Base-by-base conservation (phyloP, 2,888 invertebrate genomes). In the Crossocerus cetratus region DNA sequence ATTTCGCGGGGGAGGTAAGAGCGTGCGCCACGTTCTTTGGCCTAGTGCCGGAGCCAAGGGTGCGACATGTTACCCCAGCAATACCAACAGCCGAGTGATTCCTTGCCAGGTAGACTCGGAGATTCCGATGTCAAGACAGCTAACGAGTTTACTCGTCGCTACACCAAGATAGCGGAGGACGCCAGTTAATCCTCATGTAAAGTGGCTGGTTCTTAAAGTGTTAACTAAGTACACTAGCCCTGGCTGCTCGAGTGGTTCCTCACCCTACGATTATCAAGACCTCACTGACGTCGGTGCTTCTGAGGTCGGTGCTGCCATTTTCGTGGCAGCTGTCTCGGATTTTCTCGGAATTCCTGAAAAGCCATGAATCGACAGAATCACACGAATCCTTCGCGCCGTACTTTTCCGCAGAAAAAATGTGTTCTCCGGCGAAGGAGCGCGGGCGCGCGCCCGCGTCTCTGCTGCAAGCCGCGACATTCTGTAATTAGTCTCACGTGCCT, bases 1-100 rank as follows among this genome's bases (percentile, higher is more conserved):
- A 87, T 87, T 86, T 85, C 78, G 81, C 83, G 75, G 75, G 74
- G 32, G 32, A 0, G 32, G 81, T 76, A 78, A 83, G 82, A 83
- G 82, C 82, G 83, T 83, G 23, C 4, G 80, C 77, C 77, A 82
- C 73, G 83, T 77, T 82, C 81, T 83, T 82, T 83, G 82, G 83
- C 83, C 82, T 82, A 83, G 82, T 83, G 70, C 82, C 81, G 81
- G 77, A 74, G 71, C 82, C 77, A 69, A 73, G 78, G 82, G 78
- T 76, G 70, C 69, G 69, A 69, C 69, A 49, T 49, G 61, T 71
- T 75, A 82, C 80, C 80, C 82, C 62, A 42, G 61, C 58, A 82
- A 82, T 82, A 82, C 61, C 76, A 71, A 80, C 70, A 78, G 78
- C 74, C 74, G 79, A 82, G 82, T 80, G 82, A 82, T 82, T 82